Evolutionary conservation across 30 jellyfish, hydroid and myxozoan species (phyloP), one percentile per base, ranked within the genome.

Genomic region (Sanderia malayensis): DNA sequence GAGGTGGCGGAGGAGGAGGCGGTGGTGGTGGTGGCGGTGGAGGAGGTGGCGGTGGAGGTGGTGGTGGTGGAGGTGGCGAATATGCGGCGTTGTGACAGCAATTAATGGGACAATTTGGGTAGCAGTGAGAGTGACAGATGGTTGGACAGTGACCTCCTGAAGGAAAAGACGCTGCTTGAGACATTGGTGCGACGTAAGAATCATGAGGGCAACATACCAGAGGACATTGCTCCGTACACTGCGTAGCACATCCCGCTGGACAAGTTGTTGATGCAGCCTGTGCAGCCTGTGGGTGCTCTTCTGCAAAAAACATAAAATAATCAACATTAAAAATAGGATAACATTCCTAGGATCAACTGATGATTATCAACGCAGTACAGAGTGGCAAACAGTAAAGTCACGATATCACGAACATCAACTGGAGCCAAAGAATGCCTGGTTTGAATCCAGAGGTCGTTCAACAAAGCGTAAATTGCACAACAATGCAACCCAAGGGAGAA

Each of bases 91-190:
- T 84, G 13, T 70, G 76, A 58, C 94, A 87, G 46, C 96, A 86
- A n/a, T 71, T 21, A 11, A 72, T 61, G 2, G 96, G 96, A 53
- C 96, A 86, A 33, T 80, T 63, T 58, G 83, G 88, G 41, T 77
- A 70, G 31, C 96, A 86, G 60, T 75, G 84, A 2, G 96, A 77
- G 23, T 79, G 80, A 60, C 96, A 86, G 21, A 69, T 53, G 3
- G 96, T 60, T 30, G 96, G 96, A 63, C 96, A 86, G 30, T 67
- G 82, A 19, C 66, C 87, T 3, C 74, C 87, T 4, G 86, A 74
- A 2, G 94, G 83, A 0, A 83, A 83, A 3, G 85, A 73, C 25
- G 84, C 81, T 59, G 84, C 74, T 10, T 80, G 85, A 0, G 84
- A 61, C 3, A 76, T 76, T 10, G 76, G 75, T 1, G 83, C 72